These are phyloP conservation scores for Hemaris fuciformis DNA, from an alignment of 2,888 invertebrate species.

Conservation along the genomic window DNA sequence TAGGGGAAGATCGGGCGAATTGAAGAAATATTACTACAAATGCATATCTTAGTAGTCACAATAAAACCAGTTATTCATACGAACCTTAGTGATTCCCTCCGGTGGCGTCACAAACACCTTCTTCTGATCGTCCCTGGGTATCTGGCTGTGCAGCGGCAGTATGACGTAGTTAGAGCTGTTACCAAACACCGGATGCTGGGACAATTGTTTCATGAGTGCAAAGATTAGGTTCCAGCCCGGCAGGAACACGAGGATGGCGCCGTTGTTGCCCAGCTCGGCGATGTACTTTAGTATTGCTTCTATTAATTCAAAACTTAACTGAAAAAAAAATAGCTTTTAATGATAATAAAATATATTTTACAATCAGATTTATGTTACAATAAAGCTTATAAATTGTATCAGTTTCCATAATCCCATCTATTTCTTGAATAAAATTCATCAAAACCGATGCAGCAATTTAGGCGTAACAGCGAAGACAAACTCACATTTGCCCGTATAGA, in stretches of 20 bases:
- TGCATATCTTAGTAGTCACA: too few relatives aligned
- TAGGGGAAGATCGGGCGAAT: too few relatives aligned
- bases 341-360: too few relatives aligned
- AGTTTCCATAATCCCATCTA: constrained; percentile 12
- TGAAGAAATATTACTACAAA: too few relatives aligned
- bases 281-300: constrained; percentile 89
- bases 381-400: too few relatives aligned
- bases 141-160: constrained; percentile 97
- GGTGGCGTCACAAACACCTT: constrained; percentile 95
- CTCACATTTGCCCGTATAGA: too few relatives aligned
- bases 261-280: constrained; percentile 82
- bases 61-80: background rate
- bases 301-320: constrained; percentile 94
- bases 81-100: constrained; percentile 90
- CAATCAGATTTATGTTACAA: too few relatives aligned
- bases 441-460: too few relatives aligned
- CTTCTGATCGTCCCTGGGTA: constrained; percentile 97
- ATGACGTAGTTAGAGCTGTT: constrained; percentile 84
- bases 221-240: constrained; percentile 99
- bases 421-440: too few relatives aligned
- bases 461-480: too few relatives aligned
- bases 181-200: constrained; percentile 86
- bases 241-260: constrained; percentile 95
- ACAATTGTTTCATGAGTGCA: constrained; percentile 91
- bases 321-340: constrained; percentile 20